A percentile compares a stretch with the other conserved stretches of the same genome.
phyloP scores from a whole-genome alignment of 2,888 invertebrate genomes.

The Dichetophora obliterata region DNA sequence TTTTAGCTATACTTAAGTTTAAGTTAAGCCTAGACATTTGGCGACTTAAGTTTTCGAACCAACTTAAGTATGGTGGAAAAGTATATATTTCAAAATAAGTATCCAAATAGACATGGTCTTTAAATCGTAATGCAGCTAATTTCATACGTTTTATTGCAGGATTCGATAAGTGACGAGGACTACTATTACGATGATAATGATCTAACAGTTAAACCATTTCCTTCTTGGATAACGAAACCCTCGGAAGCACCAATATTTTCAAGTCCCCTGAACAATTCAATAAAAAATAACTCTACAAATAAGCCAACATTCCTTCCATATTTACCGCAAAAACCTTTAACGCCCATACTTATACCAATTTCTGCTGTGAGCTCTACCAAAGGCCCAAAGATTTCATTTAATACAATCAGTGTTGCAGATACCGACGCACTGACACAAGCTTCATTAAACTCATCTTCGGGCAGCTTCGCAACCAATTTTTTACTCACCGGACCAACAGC shows the following conservation, averaged over 20 bases:
- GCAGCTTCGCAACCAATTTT: neutral
- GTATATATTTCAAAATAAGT: too few relatives aligned
- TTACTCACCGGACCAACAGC: neutral
- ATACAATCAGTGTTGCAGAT: slow-evolving; percentile 48
- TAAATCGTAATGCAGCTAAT: too few relatives aligned
- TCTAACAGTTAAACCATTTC: slow-evolving; percentile 64
- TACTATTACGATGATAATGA: slow-evolving; percentile 68
- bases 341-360: slow-evolving; percentile 21
- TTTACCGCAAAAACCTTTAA: neutral
- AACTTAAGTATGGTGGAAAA: too few relatives aligned
- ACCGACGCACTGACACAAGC: neutral
- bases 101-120: too few relatives aligned
- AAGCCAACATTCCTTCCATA: neutral
- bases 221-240: slow-evolving; percentile 50
- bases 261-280: neutral
- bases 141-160: slow-evolving; percentile 63
- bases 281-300: slow-evolving; percentile 5
- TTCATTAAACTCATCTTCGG: neutral
- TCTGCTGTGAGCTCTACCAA: neutral
- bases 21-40: too few relatives aligned
- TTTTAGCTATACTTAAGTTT: too few relatives aligned
- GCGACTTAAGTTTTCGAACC: too few relatives aligned
- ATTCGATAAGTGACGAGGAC: slow-evolving; percentile 59
- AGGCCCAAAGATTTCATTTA: slow-evolving; percentile 40
- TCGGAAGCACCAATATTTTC: slow-evolving; percentile 45